These are phyloP conservation scores for Plemyria rubiginata DNA, from an alignment of 2,888 invertebrate species.

Conservation along the genomic window DNA sequence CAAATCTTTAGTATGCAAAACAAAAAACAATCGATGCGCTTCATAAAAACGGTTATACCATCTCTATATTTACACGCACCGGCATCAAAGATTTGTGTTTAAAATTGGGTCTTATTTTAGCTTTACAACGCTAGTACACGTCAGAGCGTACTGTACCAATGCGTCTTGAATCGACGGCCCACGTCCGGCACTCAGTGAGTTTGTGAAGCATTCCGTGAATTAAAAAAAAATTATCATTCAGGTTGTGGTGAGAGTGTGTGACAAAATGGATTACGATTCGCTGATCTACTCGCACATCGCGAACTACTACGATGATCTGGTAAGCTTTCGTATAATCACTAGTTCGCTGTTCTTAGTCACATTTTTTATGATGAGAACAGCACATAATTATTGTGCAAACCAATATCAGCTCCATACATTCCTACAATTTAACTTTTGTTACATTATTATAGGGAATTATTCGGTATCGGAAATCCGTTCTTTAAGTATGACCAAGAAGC, in stretches of 20 bases:
- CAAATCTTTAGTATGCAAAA: neutral
- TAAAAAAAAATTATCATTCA: conserved; percentile 21
- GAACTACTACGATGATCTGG: conserved; percentile 87
- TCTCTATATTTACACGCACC: conserved; percentile 64
- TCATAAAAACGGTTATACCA: conserved; percentile 55
- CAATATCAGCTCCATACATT: no score
- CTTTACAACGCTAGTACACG: conserved; percentile 83
- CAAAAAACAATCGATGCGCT: conserved; percentile 15
- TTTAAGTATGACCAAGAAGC: no score
- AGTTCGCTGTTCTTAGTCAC: neutral
- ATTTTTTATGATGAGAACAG: neutral
- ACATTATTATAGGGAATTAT: no score
- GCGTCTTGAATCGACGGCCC: conserved; percentile 81
- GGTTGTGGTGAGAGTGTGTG: conserved; percentile 44
- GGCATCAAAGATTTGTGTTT: conserved; percentile 83
- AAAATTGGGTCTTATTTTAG: conserved; percentile 86
- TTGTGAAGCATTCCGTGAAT: conserved; percentile 40
- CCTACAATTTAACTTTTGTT: no score
- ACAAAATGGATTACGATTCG: conserved; percentile 87
- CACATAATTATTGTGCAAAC: no score
- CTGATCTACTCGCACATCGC: conserved; percentile 86
- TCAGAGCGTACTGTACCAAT: conserved; percentile 77
- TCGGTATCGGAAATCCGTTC: no score
- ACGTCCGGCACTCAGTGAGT: conserved; percentile 45
- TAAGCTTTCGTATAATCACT: conserved; percentile 43